Conservation (phyloP, 2,797 vertebrate species). For the Galagoides demidoff region DNA sequence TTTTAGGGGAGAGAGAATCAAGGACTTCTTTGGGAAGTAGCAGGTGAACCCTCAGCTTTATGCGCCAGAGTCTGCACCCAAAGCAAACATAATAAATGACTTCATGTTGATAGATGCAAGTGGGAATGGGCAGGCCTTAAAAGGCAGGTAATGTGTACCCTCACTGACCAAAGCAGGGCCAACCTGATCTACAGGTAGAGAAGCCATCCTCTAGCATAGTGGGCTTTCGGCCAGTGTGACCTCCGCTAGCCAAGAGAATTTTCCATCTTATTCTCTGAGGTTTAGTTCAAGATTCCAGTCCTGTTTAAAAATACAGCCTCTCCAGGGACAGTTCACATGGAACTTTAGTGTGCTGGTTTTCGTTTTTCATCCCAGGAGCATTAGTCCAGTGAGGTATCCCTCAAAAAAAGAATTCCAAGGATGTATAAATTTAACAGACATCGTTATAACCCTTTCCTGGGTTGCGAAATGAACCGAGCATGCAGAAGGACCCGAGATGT, state of each 20-base stretch:
- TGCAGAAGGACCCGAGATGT: background rate
- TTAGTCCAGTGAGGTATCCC: background rate
- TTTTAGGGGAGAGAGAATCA: constrained; percentile 11
- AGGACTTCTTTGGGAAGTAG: background rate
- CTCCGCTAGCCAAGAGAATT: background rate
- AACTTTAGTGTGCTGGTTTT: background rate
- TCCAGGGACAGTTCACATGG: background rate
- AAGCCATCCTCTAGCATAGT: background rate
- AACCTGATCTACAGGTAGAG: background rate
- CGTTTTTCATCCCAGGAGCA: background rate
- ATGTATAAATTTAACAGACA: background rate
- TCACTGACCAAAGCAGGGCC: background rate
- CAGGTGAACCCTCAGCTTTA: background rate
- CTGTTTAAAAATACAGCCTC: background rate
- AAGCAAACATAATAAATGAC: background rate
- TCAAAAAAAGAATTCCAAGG: constrained; percentile 3
- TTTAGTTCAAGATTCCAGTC: constrained; percentile 7
- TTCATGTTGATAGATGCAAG: background rate
- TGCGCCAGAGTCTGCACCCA: background rate
- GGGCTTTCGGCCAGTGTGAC: background rate
- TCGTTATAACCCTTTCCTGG: background rate
- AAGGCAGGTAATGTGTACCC: background rate
- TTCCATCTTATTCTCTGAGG: constrained; percentile 25
- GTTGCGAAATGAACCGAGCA: background rate
- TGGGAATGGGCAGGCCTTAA: background rate